Base-by-base conservation (phyloP, 2,888 invertebrate species). In the Cistogaster globosa region DNA sequence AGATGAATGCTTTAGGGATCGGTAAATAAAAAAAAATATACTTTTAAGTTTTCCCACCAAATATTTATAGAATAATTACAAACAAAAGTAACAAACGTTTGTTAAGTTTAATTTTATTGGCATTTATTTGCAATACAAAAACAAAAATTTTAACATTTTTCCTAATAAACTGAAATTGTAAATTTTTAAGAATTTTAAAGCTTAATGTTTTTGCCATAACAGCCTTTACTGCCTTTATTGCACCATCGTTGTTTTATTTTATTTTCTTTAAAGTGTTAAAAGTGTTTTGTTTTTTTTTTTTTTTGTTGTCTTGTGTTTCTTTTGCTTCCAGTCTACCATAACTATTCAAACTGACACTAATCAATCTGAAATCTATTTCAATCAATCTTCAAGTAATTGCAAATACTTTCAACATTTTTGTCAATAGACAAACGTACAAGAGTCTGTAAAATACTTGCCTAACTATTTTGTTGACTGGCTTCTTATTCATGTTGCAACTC, bases 301-400 rank as follows among this genome's bases (percentile, higher is more conserved):
- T 26, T 26, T 26, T 26, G n/a, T 5, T 32, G 2, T 5, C 4
- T 32, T 0, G 6, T 32, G 32, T 32, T 82, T 69, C 26, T 58
- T 80, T 69, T 68, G 77, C 75, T 76, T 71, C 79, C 75, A 80
- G 51, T 80, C 76, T 84, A 81, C 68, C 74, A 78, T 81, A 81
- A 81, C 84, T 81, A 81, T 84, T 81, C 83, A 79, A 86, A 83
- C 81, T 84, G 81, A 86, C 86, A 86, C 89, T 89, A 90, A 90
- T 91, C 91, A 90, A 91, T 90, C 90, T 87, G 89, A 90, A 91
- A 90, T 91, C 90, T 90, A 91, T 90, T 90, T 90, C 90, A 90
- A 90, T 90, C 91, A 90, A 90, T 90, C 91, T 90, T 90, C 89
- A 89, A 90, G 91, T 90, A 91, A 90, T 90, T 91, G 90, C 90